phyloP scores from a whole-genome alignment of 2,797 vertebrate species.

The Stomatorhinus walkeri region DNA sequence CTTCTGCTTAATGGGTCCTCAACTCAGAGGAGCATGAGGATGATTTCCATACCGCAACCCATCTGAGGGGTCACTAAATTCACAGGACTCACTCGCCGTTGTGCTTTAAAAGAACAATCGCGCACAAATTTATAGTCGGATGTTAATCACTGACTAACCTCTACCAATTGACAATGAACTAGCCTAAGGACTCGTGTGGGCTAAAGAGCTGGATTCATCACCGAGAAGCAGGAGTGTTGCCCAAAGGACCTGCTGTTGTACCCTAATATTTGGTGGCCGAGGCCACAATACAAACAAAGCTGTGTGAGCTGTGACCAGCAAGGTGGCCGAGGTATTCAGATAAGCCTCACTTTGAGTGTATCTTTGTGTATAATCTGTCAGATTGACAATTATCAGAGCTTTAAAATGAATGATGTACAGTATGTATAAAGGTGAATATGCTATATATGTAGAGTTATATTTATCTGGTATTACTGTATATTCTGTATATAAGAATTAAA shows the following conservation, averaged over 20 bases:
- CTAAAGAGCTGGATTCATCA: not conserved
- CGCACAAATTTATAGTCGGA: not conserved
- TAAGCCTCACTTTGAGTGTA: not conserved
- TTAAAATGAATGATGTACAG: not conserved
- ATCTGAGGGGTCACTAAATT: not conserved
- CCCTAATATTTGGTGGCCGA: not conserved
- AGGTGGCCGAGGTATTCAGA: not conserved
- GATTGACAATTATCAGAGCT: not conserved
- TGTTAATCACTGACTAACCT: not conserved
- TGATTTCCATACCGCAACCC: not conserved
- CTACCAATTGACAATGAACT: not conserved
- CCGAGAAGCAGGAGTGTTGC: not conserved
- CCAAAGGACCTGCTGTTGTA: not conserved
- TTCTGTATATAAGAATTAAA: not conserved
- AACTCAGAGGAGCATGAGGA: not conserved
- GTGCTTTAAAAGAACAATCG: not conserved
- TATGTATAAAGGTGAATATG: not conserved
- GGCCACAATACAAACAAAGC: not conserved
- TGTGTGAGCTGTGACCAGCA: not conserved
- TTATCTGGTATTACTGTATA: not conserved
- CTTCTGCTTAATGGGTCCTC: not conserved
- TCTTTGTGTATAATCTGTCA: not conserved
- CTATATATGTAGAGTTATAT: not conserved
- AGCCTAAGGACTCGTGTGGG: not conserved
- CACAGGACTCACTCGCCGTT: not conserved